Percentiles rank a stretch among this genome's conserved stretches.
Evolutionary conservation across 1,140 invertebrate genomes (phyloP).

Genomic region (Zaprionus lachaisei): DNA sequence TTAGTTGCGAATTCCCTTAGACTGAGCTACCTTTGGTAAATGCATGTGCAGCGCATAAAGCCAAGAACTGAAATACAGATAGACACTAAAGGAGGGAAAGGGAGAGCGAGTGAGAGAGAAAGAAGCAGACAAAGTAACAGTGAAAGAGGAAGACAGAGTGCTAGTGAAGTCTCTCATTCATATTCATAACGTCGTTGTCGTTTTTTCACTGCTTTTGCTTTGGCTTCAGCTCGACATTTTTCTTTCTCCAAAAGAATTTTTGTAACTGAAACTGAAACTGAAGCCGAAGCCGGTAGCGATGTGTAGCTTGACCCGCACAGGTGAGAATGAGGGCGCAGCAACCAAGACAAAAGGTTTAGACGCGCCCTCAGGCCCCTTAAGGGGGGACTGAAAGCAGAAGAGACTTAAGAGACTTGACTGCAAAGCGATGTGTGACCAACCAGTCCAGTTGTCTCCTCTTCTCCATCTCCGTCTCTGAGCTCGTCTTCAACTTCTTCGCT

Average conservation of each 20-base stretch:
- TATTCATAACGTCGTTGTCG: slow-evolving; percentile 75
- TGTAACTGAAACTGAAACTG: slow-evolving; percentile 50
- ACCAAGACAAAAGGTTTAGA: slow-evolving; percentile 39
- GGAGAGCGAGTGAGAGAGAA: slow-evolving; percentile 2
- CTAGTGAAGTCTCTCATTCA: slow-evolving; percentile 59
- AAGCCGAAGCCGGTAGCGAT: slow-evolving; percentile 21
- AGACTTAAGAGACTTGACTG: not conserved
- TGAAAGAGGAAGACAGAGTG: not conserved
- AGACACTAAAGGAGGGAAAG: not conserved
- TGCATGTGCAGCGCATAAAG: slow-evolving; percentile 37
- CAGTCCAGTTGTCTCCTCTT: not conserved
- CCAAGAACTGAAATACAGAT: slow-evolving; percentile 39
- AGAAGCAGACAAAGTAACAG: slow-evolving; percentile 1
- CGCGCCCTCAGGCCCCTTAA: not conserved
- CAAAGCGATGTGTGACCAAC: not conserved
- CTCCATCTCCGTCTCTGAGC: not conserved
- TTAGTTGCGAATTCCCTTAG: slow-evolving; percentile 17
- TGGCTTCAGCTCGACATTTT: slow-evolving; percentile 30
- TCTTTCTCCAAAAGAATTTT: slow-evolving; percentile 43
- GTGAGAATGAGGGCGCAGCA: not conserved
- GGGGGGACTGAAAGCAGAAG: not conserved
- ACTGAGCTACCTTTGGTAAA: slow-evolving; percentile 38
- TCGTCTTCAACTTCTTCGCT: not conserved
- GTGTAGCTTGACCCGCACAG: slow-evolving; percentile 12
- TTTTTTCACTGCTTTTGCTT: slow-evolving; percentile 59